Conservation (phyloP, 2,797 vertebrate genomes). For the Anguilla megastoma region DNA sequence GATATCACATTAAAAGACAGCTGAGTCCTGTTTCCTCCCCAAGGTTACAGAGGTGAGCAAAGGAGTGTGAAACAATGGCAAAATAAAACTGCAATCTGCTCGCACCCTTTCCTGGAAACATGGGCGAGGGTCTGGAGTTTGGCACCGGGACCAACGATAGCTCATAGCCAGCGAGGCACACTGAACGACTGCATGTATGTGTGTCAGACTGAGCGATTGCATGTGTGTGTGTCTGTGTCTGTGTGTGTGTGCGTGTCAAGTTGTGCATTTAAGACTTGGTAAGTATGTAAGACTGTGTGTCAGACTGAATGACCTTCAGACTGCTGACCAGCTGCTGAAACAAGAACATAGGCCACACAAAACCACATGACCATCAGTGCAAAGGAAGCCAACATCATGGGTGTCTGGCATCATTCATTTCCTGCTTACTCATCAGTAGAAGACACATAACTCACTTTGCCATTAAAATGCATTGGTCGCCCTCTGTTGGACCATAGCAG, state of each 20-base stretch:
- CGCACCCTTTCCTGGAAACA: conserved; percentile 6
- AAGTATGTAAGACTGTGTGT: no score
- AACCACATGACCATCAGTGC: not conserved
- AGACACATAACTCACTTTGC: not conserved
- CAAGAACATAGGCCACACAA: not conserved
- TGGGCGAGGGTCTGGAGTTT: not conserved
- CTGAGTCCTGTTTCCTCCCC: not conserved
- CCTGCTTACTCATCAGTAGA: not conserved
- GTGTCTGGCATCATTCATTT: not conserved
- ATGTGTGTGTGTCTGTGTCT: no score
- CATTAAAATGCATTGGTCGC: not conserved
- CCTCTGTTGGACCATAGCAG: not conserved
- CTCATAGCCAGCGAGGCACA: not conserved
- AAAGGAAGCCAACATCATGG: not conserved
- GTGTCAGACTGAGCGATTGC: no score
- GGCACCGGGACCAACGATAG: not conserved
- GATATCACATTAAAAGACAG: conserved; percentile 2
- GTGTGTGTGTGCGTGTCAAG: no score
- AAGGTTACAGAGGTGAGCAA: not conserved
- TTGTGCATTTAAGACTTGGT: no score
- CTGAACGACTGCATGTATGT: no score
- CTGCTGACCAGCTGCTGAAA: not conserved
- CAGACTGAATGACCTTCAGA: not conserved
- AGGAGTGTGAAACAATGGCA: not conserved
- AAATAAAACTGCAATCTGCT: not conserved